Base-by-base conservation (phyloP, 2,888 invertebrate genomes). In the Hofmannophila pseudospretella region DNA sequence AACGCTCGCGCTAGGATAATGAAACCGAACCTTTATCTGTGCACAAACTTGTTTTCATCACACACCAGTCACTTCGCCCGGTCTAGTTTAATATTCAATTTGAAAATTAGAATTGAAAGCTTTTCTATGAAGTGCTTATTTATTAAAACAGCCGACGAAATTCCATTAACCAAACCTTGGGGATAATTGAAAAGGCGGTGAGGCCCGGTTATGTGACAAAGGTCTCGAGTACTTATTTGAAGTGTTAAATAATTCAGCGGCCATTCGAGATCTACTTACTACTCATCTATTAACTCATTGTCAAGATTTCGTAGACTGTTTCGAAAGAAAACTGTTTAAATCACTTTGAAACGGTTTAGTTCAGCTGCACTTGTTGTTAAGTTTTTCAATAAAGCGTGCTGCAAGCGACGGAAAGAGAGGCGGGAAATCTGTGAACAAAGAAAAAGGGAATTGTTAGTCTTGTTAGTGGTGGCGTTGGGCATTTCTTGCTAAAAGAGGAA, bases 351-450 rank as follows among this genome's bases (percentile, higher is more conserved):
- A 48, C 38, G 39, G 33, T 55, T 48, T 50, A 16, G 16, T 16
- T 16, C 5, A 16, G 16, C 3, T 4, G 16, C 16, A 16, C 51
- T 58, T 53, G 51, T 58, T 52, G 59, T 57, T 58, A 51, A 58
- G 49, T 66, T 65, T 59, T 59, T 60, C 60, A 59, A 51, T 53
- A 42, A 49, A 41, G 33, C 42, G 44, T 45, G 48, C 45, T 32
- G 55, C 47, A 66, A 68, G 63, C 56, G 65, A 67, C 66, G 69
- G 58, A 42, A 42, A 36, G 53, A 54, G 45, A 55, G 50, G 55
- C 64, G 51, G 65, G 65, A 43, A 56, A 79, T 74, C 85, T 86
- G 85, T 54, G 79, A 59, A 86, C 84, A 86, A 86, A 75, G 78
- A 73, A 80, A 47, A 50, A 47, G 45, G 47, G 45, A 63, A 38